These are phyloP conservation scores for Atta cephalotes DNA, from an alignment of 1,140 invertebrate genomes.

Conservation along the genomic window DNA sequence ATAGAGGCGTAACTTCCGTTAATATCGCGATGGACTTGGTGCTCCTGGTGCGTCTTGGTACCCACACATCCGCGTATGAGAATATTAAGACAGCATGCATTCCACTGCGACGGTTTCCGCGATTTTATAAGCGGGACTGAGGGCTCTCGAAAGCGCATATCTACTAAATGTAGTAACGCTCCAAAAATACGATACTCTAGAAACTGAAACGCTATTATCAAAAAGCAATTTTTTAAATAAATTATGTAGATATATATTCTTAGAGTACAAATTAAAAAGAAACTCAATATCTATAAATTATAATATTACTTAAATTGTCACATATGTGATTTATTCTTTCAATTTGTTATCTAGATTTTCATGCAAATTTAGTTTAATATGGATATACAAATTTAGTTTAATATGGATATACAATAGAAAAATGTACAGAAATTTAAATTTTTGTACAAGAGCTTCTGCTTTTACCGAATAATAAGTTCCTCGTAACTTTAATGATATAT, in stretches of 20 bases:
- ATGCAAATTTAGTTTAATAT: background rate
- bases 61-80: conserved; percentile 30
- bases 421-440: background rate
- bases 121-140: conserved; percentile 34
- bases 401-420: background rate
- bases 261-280: background rate
- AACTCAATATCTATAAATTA: background rate
- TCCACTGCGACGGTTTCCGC: conserved; percentile 13
- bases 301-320: background rate
- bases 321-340: background rate
- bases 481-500: background rate
- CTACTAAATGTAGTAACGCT: background rate
- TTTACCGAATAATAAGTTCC: background rate
- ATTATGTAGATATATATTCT: background rate
- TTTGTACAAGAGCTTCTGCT: background rate
- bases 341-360: background rate
- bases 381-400: background rate
- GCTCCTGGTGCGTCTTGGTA: conserved; percentile 15
- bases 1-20: conserved; percentile 76
- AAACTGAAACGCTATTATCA: background rate
- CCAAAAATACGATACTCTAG: background rate
- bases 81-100: conserved; percentile 51
- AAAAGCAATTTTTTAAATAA: background rate
- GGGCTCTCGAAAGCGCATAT: background rate
- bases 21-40: conserved; percentile 69